phyloP scores from a whole-genome alignment of 1,140 invertebrate species.

The Phenacoccus solenopsis region DNA sequence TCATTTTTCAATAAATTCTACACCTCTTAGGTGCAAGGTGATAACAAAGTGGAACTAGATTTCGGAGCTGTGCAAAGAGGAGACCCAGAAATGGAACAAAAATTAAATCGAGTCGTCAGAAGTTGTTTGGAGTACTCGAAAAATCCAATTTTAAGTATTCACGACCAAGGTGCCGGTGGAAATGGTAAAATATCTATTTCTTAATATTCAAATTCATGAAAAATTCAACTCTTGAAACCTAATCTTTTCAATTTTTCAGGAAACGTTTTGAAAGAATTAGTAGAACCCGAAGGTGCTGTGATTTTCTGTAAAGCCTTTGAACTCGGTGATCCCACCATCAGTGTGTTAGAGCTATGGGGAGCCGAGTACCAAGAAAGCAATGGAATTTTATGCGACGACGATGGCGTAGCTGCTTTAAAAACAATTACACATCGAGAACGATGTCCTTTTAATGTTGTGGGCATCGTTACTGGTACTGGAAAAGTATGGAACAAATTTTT shows the following conservation, averaged over 20 bases:
- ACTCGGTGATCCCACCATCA: conserved; percentile 88
- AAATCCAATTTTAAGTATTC: conserved; percentile 90
- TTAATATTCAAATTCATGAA: neutral
- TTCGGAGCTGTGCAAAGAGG: conserved; percentile 94
- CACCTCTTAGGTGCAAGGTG: conserved; percentile 57
- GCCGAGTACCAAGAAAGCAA: conserved; percentile 97
- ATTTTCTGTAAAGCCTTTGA: conserved; percentile 80
- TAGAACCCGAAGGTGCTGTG: conserved; percentile 83
- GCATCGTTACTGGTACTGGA: conserved; percentile 76
- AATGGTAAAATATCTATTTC: conserved; percentile 51
- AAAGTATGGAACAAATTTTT: conserved; percentile 39
- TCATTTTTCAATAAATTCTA: no score
- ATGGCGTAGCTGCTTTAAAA: conserved; percentile 50
- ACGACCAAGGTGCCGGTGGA: conserved; percentile 93
- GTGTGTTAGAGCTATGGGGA: conserved; percentile 87
- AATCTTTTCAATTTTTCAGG: conserved; percentile 38
- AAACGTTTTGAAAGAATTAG: conserved; percentile 93
- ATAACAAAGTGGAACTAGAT: conserved; percentile 75
- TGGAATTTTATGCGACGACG: conserved; percentile 61
- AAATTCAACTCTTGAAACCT: neutral
- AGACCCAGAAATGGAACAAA: conserved; percentile 98
- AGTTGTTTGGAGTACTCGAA: conserved; percentile 73
- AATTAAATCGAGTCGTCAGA: conserved; percentile 83
- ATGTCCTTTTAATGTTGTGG: conserved; percentile 87
- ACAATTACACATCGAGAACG: conserved; percentile 72